Evolutionary conservation across 1,140 invertebrate species (phyloP), one percentile per base, ranked within the genome.

Genomic region (honey bee (Apis mellifera)): DNA sequence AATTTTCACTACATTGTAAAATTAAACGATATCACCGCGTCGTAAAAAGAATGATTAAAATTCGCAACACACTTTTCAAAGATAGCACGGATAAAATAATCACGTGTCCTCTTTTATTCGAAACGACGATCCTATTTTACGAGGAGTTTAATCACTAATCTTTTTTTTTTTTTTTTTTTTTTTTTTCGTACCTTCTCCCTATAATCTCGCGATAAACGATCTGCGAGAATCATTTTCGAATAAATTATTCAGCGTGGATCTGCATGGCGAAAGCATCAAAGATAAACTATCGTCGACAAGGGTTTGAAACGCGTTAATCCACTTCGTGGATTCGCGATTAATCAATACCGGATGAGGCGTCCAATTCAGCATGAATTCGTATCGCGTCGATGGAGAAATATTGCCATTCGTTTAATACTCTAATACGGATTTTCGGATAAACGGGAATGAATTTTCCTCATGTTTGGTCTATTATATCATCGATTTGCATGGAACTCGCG

Each of bases 321-420:
- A 66, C n/a, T 54, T 13, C n/a, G 42, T 68, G 64, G 23, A 66
- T 54, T 42, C 26, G 72, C 72, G 54, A 82, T 82, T 82, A 82
- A 82, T 82, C 79, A 82, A 82, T 76, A 76, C 76, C 72, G 64
- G 64, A 54, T 23, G 54, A 76, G 72, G 64, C 42, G 72, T 48
- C 52, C 19, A n/a, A 21, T 17, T 66, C 54, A 11, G 60, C 71
- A 55, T 48, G 60, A 65, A 32, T 48, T 64, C 60, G 42, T 62
- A 50, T 80, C 71, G 64, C 17, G 9, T 1, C 13, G n/a, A 9
- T 15, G 23, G 21, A 59, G 62, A 68, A 75, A 81, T 75, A 75
- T 81, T 17, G 62, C 23, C 9, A 8, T 55, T 21, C 54, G 19
- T 81, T 75, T 81, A 59, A 68, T 68, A 19, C 15, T 8, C 19